Base-by-base conservation (phyloP, 2,888 invertebrate species). In the Alloscopus bannaensis region DNA sequence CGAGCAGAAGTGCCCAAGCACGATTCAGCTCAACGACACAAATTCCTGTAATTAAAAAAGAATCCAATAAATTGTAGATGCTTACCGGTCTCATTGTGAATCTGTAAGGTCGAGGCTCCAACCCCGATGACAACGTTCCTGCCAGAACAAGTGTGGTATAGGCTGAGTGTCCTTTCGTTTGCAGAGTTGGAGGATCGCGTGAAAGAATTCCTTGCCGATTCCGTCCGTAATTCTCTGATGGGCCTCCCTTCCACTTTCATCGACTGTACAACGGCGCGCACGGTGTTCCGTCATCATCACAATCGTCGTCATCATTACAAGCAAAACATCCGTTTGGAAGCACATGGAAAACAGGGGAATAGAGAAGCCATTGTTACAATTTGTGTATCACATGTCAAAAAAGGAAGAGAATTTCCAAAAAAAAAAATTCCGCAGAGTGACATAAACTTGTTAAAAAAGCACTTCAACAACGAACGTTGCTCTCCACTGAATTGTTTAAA, bases 161-260 rank as follows among this genome's bases (percentile, higher is more conserved):
- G 83, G 57, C 83, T 83, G 75, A 62, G 69, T 65, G 76, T 72
- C 76, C 82, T 72, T 71, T 65, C 60, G 60, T 66, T 80, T 40
- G 26, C 2, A 26, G 68, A 62, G 22, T 18, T 31, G 28, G 31
- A n/a, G n/a, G n/a, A n/a, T n/a, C n/a, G n/a, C n/a, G n/a, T n/a
- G n/a, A n/a, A n/a, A n/a, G n/a, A n/a, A 70, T 62, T 55, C 28
- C 57, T 70, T 52, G 70, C 75, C 62, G 81, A 81, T 64, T 80
- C 72, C 72, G 62, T 80, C 71, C 62, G 45, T 64, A 73, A 70
- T 57, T 69, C 68, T 77, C 36, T 52, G 72, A 36, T 71, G 69
- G 70, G 71, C 81, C 71, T 81, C 75, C 84, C 84, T 82, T 84
- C 80, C 81, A 80, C 84, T 73, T 65, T 77, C 80, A 82, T 77